Conservation (phyloP, 1,140 invertebrate genomes). For the Hesperophylax magnus region DNA sequence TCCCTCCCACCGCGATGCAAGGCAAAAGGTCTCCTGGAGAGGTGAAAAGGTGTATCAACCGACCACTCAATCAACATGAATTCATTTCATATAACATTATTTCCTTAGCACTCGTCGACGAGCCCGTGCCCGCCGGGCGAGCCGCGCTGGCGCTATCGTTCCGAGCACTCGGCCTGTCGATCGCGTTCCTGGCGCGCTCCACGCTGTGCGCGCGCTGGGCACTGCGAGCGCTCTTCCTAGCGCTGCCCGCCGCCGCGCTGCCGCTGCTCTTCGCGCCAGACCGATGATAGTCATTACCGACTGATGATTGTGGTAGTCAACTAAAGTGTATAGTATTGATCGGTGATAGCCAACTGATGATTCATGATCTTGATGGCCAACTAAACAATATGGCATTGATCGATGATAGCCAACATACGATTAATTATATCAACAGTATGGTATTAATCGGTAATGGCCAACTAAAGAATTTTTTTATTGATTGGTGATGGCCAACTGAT, state of each 20-base stretch:
- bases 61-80: too few species aligned
- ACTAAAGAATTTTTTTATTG: not conserved
- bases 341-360: not conserved
- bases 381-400: not conserved
- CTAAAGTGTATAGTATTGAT: not conserved
- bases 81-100: too few species aligned
- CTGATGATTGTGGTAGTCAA: not conserved
- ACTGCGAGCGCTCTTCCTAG: slow-evolving; percentile 60
- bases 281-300: slow-evolving; percentile 41
- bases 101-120: slow-evolving; percentile 61
- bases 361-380: not conserved
- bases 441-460: too few species aligned
- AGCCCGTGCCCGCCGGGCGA: slow-evolving; percentile 64
- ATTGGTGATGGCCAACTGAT: not conserved
- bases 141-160: slow-evolving; percentile 62
- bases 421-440: too few species aligned
- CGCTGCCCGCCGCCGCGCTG: slow-evolving; percentile 61
- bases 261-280: slow-evolving; percentile 62
- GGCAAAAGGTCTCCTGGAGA: too few species aligned
- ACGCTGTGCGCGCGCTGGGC: slow-evolving; percentile 63
- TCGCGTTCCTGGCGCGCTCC: slow-evolving; percentile 62
- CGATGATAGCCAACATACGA: not conserved
- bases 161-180: slow-evolving; percentile 62
- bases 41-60: too few species aligned
- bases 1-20: too few species aligned